Percentiles rank a stretch among this genome's conserved stretches.
Evolutionary conservation across 2,113 vertebrate genomes (phyloP).

Genomic region (Trematocara variabile): DNA sequence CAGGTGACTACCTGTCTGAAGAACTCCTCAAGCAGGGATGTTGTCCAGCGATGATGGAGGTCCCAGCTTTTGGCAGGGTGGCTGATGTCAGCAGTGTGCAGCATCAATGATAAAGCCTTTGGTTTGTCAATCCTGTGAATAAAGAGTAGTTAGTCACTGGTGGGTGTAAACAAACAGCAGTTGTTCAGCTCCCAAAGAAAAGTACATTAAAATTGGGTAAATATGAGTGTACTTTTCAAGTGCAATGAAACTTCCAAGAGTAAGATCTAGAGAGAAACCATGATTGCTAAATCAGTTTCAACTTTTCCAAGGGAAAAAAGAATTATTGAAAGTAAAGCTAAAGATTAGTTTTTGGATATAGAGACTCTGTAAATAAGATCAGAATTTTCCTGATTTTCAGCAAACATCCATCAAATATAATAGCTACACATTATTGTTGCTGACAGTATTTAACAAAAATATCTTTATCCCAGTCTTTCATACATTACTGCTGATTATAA

Average conservation of each 20-base stretch:
- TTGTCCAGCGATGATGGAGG: conserved; percentile 90
- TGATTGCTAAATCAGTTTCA: neutral
- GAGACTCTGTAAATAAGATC: neutral
- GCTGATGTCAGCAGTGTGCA: conserved; percentile 95
- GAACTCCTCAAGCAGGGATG: conserved; percentile 92
- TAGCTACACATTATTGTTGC: neutral
- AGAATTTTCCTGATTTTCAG: neutral
- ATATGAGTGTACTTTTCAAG: neutral
- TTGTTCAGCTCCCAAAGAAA: neutral
- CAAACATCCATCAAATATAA: neutral
- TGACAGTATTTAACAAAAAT: neutral
- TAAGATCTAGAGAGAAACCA: neutral
- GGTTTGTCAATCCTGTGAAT: conserved; percentile 88
- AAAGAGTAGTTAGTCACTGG: conserved; percentile 6
- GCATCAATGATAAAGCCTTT: conserved; percentile 91
- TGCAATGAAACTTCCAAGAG: neutral
- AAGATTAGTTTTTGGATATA: neutral
- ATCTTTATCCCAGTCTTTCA: neutral
- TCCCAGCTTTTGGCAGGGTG: conserved; percentile 93
- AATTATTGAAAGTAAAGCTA: neutral
- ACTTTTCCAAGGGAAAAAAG: neutral
- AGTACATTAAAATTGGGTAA: neutral
- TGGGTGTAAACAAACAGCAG: neutral
- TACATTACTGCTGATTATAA: neutral
- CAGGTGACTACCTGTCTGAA: conserved; percentile 87